Evolutionary conservation across 2,113 vertebrate species (phyloP).

Genomic region (Oxygymnocypris stewartii): DNA sequence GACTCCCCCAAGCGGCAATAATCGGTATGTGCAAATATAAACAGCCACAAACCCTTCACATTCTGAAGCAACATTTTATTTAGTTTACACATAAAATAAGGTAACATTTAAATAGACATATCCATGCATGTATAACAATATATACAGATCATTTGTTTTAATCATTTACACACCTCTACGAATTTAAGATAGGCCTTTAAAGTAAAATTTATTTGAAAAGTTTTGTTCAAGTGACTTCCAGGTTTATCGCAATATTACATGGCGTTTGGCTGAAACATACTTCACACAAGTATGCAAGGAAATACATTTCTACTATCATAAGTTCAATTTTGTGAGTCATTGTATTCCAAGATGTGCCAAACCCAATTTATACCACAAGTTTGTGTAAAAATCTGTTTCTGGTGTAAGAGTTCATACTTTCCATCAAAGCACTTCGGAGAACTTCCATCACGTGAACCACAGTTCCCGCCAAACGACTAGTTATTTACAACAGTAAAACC

Average conservation of each 20-base stretch:
- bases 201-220: neutral
- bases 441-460: neutral
- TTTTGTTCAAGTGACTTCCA: constrained; percentile 76
- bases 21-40: neutral
- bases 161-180: constrained; percentile 8
- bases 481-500: neutral
- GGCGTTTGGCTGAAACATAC: constrained; percentile 27
- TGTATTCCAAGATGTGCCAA: neutral
- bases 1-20: neutral
- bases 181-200: neutral
- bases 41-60: neutral
- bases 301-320: neutral
- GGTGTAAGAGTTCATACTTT: neutral
- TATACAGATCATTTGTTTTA: constrained; percentile 63
- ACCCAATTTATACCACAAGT: neutral
- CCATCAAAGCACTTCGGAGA: neutral
- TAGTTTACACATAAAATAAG: neutral
- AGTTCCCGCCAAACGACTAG: neutral
- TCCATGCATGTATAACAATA: constrained; percentile 46
- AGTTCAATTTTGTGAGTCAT: neutral
- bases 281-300: neutral
- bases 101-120: constrained; percentile 59
- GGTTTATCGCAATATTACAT: constrained; percentile 55
- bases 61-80: constrained; percentile 2
- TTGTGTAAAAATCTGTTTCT: constrained; percentile 3